Base-by-base conservation (phyloP, 2,113 vertebrate genomes). In the Polypterus bichir region DNA sequence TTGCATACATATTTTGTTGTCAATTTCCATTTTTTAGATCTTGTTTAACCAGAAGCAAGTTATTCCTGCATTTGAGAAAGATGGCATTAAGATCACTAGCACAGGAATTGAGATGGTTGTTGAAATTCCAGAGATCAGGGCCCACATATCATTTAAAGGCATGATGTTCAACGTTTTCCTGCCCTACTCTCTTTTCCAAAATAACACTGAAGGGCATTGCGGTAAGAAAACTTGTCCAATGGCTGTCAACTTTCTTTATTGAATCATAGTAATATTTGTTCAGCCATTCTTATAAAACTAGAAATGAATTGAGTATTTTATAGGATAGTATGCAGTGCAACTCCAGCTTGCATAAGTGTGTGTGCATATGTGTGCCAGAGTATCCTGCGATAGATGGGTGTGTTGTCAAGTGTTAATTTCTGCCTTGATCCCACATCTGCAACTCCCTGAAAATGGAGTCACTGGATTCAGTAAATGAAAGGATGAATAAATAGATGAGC, bases 161-260 rank as follows among this genome's bases (percentile, higher is more conserved):
- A 51, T 84, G 45, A 80, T 87, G 48, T 89, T 96, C 76, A 87
- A 70, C 0, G 76, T 94, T 46, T 74, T 86, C 46, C 70, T 95
- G 53, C 83, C 91, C n/a, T 77, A 73, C 65, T 81, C 78, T 59
- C 79, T 82, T 54, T 94, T 97, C 49, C 67, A 65, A 27, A 81
- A 84, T 66, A 95, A 92, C 65, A 93, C 92, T 0, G 92, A 96
- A 77, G 94, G 94, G 65, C 91, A 92, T 60, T 96, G 93, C 9
- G 93, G 94, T 97, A 80, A 83, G 92, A 66, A 51, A 49, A 5
- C 6, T 1, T 48, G 58, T 45, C 5, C 27, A 10, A 44, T 6
- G 47, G 47, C 5, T 6, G 11, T 11, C 5, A 45, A 0, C 45
- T 63, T 54, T 49, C 11, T 65, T 65, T 54, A 57, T 44, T 4